Evolutionary conservation across 2,888 invertebrate genomes (phyloP), one percentile per base, ranked within the genome.

Genomic region (Acronicta alni): DNA sequence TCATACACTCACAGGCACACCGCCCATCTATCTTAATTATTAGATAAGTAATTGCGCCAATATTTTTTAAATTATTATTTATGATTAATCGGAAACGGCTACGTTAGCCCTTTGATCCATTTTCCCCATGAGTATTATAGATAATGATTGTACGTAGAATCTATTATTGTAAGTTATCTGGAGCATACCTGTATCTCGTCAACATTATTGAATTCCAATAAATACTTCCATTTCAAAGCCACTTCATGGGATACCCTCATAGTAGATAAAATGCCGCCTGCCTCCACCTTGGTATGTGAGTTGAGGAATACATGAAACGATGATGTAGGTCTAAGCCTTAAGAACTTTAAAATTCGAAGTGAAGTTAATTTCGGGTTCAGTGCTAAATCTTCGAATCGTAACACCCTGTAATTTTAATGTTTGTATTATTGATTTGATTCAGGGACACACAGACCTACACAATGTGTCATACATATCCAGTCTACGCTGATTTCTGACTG

Each of bases 331-430:
- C 97, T 94, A 55, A 98, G 89, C 39, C 96, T 96, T 84, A 97
- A 97, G 91, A 98, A 98, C 83, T 96, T 95, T 73, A 97, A 95
- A 51, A 98, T 91, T 53, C 96, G 95, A 80, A 96, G 94, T 15
- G 96, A 96, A 66, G 96, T 95, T 65, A 92, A 94, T 84, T 97
- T 96, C 0, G 97, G 97, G 80, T 97, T 95, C 53, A 97, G 86
- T 0, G 98, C 97, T 45, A 98, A 91, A 84, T 98, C 98, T 91
- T 98, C 98, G 83, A 98, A 98, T 4, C 98, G 96, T 41, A 98
- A 91, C 47, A 96, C 97, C 91, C 98, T 98, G 91, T 4, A 93
- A 91, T 66, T n/a, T 17, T 26, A 44, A 42, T 45, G 9, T 35
- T 16, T 39, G n/a, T 1, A 30, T 3, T 17, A 41, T 41, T 4